Evolutionary conservation across 2,797 vertebrate genomes (phyloP).

Genomic region (Helicolenus hilgendorfi): DNA sequence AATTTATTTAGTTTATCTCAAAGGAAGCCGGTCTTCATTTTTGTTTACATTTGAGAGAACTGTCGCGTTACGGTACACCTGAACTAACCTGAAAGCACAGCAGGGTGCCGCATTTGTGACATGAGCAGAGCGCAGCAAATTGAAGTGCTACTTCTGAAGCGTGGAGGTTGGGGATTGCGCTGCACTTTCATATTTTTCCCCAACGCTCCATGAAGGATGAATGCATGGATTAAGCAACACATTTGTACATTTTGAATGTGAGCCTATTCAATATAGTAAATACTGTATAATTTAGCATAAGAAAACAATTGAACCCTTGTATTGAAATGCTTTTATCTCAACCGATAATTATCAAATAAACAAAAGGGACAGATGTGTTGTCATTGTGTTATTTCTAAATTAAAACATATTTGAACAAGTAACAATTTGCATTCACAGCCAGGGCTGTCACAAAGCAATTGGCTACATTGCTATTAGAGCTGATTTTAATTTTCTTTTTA

Average conservation of each 20-base stretch:
- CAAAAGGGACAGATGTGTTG: slow-evolving; percentile 10
- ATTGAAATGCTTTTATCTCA: neutral
- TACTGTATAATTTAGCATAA: neutral
- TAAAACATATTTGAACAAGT: neutral
- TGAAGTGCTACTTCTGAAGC: slow-evolving; percentile 27
- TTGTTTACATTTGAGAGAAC: slow-evolving; percentile 55
- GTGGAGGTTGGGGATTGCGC: slow-evolving; percentile 4
- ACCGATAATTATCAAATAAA: neutral
- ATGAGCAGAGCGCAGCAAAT: slow-evolving; percentile 24
- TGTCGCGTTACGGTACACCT: slow-evolving; percentile 33
- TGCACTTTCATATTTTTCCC: slow-evolving; percentile 5
- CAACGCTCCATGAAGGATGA: slow-evolving; percentile 15
- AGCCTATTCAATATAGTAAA: neutral
- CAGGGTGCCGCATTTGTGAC: slow-evolving; percentile 17
- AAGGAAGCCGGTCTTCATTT: slow-evolving; percentile 38
- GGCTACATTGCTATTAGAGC: neutral
- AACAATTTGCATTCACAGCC: neutral
- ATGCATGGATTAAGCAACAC: slow-evolving; percentile 10
- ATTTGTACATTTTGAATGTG: neutral
- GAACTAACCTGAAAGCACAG: slow-evolving; percentile 44
- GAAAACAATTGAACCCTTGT: neutral
- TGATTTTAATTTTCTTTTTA: neutral
- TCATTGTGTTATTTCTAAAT: neutral
- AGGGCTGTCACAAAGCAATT: neutral
- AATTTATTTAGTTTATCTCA: slow-evolving; percentile 48